phyloP scores from a whole-genome alignment of 2,113 vertebrate species.

The Rattus rattus region DNA sequence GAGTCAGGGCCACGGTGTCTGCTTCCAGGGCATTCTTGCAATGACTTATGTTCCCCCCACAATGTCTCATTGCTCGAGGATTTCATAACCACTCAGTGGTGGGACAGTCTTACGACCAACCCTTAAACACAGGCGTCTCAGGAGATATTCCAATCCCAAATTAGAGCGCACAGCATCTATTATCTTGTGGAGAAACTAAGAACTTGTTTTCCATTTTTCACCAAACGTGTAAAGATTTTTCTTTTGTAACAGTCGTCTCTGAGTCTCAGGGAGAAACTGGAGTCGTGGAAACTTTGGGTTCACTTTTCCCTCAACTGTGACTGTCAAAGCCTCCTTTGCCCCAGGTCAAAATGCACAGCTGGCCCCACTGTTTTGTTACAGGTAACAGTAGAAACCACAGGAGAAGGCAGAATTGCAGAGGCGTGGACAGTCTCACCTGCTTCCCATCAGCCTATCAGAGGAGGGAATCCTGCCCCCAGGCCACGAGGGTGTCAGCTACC shows the following conservation, averaged over 20 bases:
- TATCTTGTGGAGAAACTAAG: slow-evolving; percentile 1
- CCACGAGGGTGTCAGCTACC: background rate
- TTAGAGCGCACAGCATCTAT: background rate
- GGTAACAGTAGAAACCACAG: background rate
- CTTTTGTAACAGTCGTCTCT: slow-evolving; percentile 16
- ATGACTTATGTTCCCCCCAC: background rate
- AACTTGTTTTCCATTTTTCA: background rate
- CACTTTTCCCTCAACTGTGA: background rate
- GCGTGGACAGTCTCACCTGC: background rate
- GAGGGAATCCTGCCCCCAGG: background rate
- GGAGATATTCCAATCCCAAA: background rate
- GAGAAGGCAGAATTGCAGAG: background rate
- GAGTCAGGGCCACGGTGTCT: too few species aligned
- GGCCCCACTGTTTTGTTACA: slow-evolving; percentile 41
- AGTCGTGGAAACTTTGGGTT: background rate
- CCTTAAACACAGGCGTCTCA: background rate
- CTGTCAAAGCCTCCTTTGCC: background rate
- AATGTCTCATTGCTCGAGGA: background rate
- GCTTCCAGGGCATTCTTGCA: background rate
- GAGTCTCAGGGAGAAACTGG: background rate
- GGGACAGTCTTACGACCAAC: background rate
- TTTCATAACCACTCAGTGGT: background rate
- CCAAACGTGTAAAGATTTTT: background rate
- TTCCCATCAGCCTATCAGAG: background rate
- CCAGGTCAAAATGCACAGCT: slow-evolving; percentile 10